A percentile compares a stretch with the other conserved stretches of the same genome.
phyloP scores from a whole-genome alignment of 2,113 vertebrate species.

The Leucoraja erinaceus region DNA sequence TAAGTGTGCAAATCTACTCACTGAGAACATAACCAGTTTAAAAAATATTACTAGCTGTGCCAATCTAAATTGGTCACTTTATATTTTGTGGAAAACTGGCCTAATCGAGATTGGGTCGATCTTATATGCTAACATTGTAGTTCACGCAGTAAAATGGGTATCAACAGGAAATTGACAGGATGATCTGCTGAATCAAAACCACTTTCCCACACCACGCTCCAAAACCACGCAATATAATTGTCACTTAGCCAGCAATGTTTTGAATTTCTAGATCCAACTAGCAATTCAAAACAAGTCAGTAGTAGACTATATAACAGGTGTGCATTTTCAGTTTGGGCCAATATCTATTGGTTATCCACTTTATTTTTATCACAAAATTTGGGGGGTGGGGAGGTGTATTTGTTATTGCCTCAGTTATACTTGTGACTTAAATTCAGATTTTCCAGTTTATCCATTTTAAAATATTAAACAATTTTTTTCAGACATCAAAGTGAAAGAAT shows the following conservation, averaged over 20 bases:
- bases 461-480: background rate
- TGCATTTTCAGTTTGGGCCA: background rate
- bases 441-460: background rate
- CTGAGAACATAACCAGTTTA: too few species aligned
- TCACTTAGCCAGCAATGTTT: background rate
- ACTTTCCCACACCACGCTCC: background rate
- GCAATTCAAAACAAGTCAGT: background rate
- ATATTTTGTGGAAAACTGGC: too few species aligned
- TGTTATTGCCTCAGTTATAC: background rate
- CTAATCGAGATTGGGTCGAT: too few species aligned
- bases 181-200: background rate
- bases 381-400: too few species aligned
- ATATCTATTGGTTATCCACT: too few species aligned
- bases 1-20: background rate
- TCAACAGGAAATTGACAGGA: too few species aligned
- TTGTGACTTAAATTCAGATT: background rate
- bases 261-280: background rate
- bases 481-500: slow-evolving; percentile 89
- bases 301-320: too few species aligned
- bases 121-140: too few species aligned
- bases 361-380: background rate
- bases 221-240: background rate
- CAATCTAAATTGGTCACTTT: too few species aligned
- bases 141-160: too few species aligned
- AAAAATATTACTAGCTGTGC: too few species aligned